phyloP scores from a whole-genome alignment of 2,797 vertebrate genomes.

The Apogon talboti region DNA sequence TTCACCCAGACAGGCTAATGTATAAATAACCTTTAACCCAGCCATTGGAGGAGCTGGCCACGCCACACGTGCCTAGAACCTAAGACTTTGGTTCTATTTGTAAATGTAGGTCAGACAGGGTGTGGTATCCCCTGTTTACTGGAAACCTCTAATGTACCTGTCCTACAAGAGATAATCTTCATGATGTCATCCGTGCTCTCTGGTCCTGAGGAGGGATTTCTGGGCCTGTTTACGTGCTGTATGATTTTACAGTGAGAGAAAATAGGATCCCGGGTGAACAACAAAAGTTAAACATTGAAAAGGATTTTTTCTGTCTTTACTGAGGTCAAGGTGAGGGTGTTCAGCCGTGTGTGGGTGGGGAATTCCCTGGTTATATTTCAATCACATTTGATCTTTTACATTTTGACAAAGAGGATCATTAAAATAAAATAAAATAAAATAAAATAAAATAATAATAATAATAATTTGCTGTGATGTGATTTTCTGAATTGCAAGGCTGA shows the following conservation, averaged over 20 bases:
- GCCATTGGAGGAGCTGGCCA: conserved; percentile 43
- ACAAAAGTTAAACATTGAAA: not conserved
- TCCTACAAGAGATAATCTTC: conserved; percentile 64
- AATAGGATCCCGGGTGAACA: not conserved
- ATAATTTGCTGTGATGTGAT: no score
- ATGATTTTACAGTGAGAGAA: conserved; percentile 28
- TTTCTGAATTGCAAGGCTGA: no score
- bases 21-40: conserved; percentile 75
- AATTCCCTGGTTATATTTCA: conserved; percentile 49
- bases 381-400: no score
- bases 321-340: conserved; percentile 37
- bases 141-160: conserved; percentile 69
- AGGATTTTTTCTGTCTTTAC: conserved; percentile 2
- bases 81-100: conserved; percentile 73
- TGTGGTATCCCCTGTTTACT: conserved; percentile 71
- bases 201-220: conserved; percentile 36
- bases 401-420: no score
- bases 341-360: conserved; percentile 28
- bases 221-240: conserved; percentile 7
- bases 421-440: no score
- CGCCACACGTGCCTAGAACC: conserved; percentile 69
- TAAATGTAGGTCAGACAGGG: conserved; percentile 81
- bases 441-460: no score
- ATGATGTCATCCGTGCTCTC: conserved; percentile 32
- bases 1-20: conserved; percentile 71